These are phyloP conservation scores for Tapirus terrestris DNA, from an alignment of 2,113 vertebrate genomes.

Conservation along the genomic window DNA sequence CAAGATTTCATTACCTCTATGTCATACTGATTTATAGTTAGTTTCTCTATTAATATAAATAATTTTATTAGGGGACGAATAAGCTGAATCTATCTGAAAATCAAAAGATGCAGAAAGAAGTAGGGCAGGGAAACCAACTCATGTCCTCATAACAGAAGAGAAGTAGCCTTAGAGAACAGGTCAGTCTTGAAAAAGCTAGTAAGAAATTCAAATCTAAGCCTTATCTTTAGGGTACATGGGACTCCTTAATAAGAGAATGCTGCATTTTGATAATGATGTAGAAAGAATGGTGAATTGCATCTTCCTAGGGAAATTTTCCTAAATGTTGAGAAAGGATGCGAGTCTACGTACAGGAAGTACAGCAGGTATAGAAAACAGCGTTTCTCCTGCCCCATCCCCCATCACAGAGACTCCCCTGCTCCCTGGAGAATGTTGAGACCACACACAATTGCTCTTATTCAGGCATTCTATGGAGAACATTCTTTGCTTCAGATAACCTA, in stretches of 20 bases:
- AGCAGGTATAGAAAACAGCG: neutral
- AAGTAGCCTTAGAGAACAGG: neutral
- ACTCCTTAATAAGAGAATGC: neutral
- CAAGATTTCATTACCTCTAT: neutral
- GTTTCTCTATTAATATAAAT: neutral
- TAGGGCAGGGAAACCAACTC: neutral
- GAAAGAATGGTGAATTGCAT: neutral
- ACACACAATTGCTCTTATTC: neutral
- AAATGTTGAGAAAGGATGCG: neutral
- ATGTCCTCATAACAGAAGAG: neutral
- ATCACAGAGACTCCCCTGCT: neutral
- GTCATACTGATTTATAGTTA: neutral
- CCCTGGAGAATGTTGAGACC: neutral
- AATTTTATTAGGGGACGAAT: neutral
- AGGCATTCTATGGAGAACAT: neutral
- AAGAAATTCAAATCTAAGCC: neutral
- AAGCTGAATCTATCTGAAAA: neutral
- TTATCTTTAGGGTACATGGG: neutral
- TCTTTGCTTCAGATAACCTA: neutral
- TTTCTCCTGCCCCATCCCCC: rapidly evolving
- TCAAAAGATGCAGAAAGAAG: neutral
- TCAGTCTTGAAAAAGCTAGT: neutral
- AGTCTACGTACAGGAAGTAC: neutral
- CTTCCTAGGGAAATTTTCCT: neutral
- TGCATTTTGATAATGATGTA: neutral